phyloP scores from a whole-genome alignment of 2,113 vertebrate species.

The Rhodinocichla rosea region DNA sequence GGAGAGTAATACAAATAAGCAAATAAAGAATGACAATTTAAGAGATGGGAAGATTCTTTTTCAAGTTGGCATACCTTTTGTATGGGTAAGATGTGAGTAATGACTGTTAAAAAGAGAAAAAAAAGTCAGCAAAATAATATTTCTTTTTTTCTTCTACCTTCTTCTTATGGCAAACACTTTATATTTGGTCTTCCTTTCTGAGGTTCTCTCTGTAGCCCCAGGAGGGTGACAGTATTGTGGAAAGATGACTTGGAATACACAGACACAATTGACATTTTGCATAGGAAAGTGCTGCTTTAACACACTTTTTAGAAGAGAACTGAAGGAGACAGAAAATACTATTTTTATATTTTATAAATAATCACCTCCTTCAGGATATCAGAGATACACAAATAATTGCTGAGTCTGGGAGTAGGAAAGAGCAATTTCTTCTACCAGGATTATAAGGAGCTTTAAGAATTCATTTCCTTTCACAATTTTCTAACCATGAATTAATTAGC shows the following conservation, averaged over 20 bases:
- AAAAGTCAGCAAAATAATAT: background rate
- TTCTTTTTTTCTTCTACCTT: background rate
- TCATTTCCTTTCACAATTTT: slow-evolving; percentile 56
- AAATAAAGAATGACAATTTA: background rate
- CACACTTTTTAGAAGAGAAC: background rate
- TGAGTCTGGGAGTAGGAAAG: background rate
- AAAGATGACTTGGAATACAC: background rate
- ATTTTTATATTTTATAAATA: background rate
- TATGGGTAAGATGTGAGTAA: background rate
- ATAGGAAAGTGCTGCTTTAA: background rate
- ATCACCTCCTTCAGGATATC: background rate
- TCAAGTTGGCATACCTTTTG: background rate
- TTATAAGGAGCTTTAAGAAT: slow-evolving; percentile 41
- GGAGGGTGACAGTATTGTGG: background rate
- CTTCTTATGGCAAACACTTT: background rate
- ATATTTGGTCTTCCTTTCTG: background rate
- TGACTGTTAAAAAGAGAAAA: background rate
- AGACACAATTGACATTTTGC: background rate
- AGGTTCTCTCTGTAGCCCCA: background rate
- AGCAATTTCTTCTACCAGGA: slow-evolving; percentile 40
- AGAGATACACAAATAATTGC: background rate
- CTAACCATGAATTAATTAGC: slow-evolving; percentile 65
- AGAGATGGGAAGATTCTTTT: background rate
- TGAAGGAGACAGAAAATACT: background rate
- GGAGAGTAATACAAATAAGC: background rate